Percentiles rank a stretch among this genome's conserved stretches.
Evolutionary conservation across 2,113 vertebrate species (phyloP).

Genomic region (Jaculus jaculus): DNA sequence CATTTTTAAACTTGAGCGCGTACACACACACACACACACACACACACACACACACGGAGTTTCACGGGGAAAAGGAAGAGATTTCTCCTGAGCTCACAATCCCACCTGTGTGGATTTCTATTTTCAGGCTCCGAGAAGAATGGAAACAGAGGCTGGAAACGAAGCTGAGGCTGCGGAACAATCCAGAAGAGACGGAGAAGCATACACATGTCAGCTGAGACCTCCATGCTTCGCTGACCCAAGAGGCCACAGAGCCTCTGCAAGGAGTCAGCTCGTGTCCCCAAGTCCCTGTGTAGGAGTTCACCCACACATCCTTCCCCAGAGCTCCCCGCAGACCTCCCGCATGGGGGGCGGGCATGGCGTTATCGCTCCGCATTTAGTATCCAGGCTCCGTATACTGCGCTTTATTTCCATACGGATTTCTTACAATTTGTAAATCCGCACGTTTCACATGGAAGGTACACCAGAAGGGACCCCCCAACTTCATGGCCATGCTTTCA

Average conservation of each 20-base stretch:
- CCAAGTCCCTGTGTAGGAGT: conserved; percentile 26
- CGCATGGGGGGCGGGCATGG: background rate
- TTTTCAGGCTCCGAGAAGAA: conserved; percentile 87
- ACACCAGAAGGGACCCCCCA: too few relatives aligned
- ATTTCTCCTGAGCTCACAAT: background rate
- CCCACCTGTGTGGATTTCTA: conserved; percentile 27
- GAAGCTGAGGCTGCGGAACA: conserved; percentile 84
- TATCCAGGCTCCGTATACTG: background rate
- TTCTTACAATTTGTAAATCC: background rate
- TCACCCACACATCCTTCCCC: background rate
- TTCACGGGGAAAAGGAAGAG: background rate
- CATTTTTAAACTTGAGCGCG: background rate
- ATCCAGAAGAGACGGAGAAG: conserved; percentile 79
- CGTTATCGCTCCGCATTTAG: background rate
- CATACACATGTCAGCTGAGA: conserved; percentile 45
- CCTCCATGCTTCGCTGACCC: background rate
- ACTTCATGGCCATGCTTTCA: background rate
- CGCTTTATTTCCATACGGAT: background rate
- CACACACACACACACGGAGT: background rate
- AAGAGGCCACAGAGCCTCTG: background rate
- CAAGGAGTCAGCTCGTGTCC: background rate
- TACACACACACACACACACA: background rate
- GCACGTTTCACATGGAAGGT: background rate
- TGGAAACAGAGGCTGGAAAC: conserved; percentile 88
- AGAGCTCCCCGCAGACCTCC: background rate